Evolutionary conservation across 2,888 invertebrate species (phyloP).

Genomic region (Bellardia pandia): DNA sequence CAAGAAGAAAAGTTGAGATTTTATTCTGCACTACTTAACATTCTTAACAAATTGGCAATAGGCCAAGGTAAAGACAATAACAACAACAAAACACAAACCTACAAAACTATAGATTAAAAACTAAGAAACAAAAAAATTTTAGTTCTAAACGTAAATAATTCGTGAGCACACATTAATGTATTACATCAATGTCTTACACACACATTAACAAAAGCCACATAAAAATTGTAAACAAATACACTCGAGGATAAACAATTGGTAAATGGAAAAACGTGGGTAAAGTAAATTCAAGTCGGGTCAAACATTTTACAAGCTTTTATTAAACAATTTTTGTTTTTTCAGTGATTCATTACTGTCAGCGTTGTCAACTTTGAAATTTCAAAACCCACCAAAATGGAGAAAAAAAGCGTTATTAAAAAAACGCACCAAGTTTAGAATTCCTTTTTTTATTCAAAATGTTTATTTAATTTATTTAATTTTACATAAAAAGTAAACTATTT

Average conservation of each 20-base stretch:
- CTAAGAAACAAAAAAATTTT: neutral
- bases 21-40: constrained; percentile 50
- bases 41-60: constrained; percentile 57
- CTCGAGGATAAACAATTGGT: neutral
- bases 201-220: neutral
- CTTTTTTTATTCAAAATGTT: too few species aligned
- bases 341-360: too few species aligned
- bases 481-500: too few species aligned
- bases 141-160: constrained; percentile 29
- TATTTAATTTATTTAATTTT: too few species aligned
- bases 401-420: too few species aligned
- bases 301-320: too few species aligned
- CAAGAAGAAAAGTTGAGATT: constrained; percentile 39
- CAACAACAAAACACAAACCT: neutral
- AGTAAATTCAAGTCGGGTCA: too few species aligned
- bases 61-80: constrained; percentile 45
- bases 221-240: neutral
- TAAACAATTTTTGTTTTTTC: too few species aligned
- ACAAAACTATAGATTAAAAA: neutral
- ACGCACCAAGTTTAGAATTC: too few species aligned
- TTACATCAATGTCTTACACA: constrained; percentile 36
- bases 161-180: constrained; percentile 1
- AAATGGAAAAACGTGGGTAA: neutral
- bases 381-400: too few species aligned
- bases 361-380: too few species aligned